Percentiles rank a stretch among this genome's conserved stretches.
Conservation (phyloP, 2,113 vertebrate genomes). For the Arizona elegans region DNA sequence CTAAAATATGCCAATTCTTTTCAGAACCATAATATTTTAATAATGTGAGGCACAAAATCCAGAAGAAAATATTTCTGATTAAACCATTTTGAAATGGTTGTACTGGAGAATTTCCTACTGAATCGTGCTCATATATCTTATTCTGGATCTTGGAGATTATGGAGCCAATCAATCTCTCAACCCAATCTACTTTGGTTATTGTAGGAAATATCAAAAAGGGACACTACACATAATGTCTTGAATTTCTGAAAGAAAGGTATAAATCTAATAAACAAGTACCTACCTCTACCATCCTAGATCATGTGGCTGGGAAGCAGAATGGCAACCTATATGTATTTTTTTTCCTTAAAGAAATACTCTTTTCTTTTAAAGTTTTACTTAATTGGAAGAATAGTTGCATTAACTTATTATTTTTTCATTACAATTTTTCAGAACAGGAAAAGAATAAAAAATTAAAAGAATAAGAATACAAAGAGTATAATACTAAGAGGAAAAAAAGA, state of each 20-base stretch:
- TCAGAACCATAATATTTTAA: not conserved
- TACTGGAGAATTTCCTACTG: not conserved
- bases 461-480: not conserved
- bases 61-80: not conserved
- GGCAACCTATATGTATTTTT: not conserved
- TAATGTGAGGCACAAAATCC: not conserved
- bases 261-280: too few species aligned
- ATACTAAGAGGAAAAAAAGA: not conserved
- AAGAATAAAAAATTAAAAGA: not conserved
- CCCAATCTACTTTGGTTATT: not conserved
- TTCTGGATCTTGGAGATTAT: not conserved
- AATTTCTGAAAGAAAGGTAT: not conserved
- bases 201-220: not conserved
- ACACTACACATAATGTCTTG: not conserved
- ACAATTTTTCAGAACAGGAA: not conserved
- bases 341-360: not conserved
- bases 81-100: not conserved
- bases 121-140: not conserved
- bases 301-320: too few species aligned
- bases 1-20: not conserved
- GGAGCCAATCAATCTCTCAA: not conserved
- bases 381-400: not conserved
- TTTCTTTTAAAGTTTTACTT: not conserved
- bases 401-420: not conserved
- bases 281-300: not conserved